Percentiles rank a stretch among this genome's conserved stretches.
These are phyloP conservation scores for Euzophera pinguis DNA, from an alignment of 2,888 invertebrate species.

Conservation along the genomic window DNA sequence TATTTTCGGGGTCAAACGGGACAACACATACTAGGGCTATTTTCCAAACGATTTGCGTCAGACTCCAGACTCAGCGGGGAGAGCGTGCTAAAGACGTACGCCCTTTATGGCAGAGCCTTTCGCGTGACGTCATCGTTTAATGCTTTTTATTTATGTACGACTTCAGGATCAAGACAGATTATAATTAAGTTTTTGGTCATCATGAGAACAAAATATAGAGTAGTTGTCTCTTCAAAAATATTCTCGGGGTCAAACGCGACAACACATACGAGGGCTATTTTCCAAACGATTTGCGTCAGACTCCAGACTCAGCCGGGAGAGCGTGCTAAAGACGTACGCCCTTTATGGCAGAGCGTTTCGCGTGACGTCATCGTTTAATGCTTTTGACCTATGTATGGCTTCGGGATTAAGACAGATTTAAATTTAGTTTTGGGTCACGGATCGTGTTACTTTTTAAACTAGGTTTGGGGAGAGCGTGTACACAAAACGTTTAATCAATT, in stretches of 20 bases:
- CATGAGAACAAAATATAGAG: too few relatives aligned
- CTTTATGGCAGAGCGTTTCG: conserved; percentile 28
- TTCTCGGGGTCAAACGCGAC: neutral
- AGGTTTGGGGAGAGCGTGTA: too few relatives aligned
- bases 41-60: conserved; percentile 68
- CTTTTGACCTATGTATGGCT: conserved; percentile 1
- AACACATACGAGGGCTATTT: conserved; percentile 52
- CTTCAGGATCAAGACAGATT: conserved; percentile 3
- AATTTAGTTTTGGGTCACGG: conserved; percentile 1
- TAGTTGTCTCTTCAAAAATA: too few relatives aligned
- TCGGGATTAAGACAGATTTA: conserved; percentile 3
- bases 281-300: conserved; percentile 65
- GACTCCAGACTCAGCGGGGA: conserved; percentile 43
- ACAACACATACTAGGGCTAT: conserved; percentile 45
- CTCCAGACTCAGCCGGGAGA: conserved; percentile 47
- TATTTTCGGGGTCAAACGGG: neutral
- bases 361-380: conserved; percentile 23
- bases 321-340: conserved; percentile 49
- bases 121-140: conserved; percentile 24
- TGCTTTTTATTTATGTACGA: neutral
- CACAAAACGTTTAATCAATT: too few relatives aligned
- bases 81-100: conserved; percentile 54
- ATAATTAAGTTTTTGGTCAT: conserved; percentile 1
- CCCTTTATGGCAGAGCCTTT: conserved; percentile 28
- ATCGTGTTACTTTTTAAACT: neutral